Percentiles rank a stretch among this genome's conserved stretches.
These are phyloP conservation scores for Tamandua tetradactyla DNA, from an alignment of 2,797 vertebrate genomes.

Conservation along the genomic window DNA sequence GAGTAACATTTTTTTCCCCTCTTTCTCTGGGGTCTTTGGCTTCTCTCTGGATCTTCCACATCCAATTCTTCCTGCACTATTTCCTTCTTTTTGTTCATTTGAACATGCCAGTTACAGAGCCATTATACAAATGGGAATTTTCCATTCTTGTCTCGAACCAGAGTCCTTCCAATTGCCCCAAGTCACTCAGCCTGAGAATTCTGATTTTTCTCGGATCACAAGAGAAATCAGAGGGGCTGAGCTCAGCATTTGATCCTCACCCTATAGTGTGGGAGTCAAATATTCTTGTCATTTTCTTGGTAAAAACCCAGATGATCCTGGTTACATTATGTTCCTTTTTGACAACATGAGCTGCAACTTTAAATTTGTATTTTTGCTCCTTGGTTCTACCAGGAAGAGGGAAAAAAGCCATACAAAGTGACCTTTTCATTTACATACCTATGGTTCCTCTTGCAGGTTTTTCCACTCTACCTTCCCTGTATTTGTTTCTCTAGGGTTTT, in stretches of 20 bases:
- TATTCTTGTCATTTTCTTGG: slow-evolving; percentile 15
- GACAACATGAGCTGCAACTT: not conserved
- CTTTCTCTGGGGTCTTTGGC: not conserved
- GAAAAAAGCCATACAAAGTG: slow-evolving; percentile 72
- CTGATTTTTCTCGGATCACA: not conserved
- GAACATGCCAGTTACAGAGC: not conserved
- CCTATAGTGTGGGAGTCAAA: not conserved
- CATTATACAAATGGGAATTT: not conserved
- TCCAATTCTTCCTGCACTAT: not conserved
- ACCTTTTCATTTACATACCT: slow-evolving; percentile 75
- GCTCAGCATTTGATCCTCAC: not conserved
- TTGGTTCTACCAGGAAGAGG: slow-evolving; percentile 63
- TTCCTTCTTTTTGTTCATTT: not conserved
- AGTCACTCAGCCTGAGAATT: not conserved
- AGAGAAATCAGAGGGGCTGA: not conserved
- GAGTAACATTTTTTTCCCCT: not conserved
- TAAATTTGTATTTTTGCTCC: slow-evolving; percentile 16
- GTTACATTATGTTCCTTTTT: slow-evolving; percentile 55
- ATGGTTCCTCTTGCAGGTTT: slow-evolving; percentile 63
- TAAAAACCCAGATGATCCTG: slow-evolving; percentile 28
- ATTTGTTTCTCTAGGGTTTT: slow-evolving; percentile 59
- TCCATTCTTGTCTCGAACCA: not conserved
- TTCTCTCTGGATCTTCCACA: not conserved
- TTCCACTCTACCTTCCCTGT: slow-evolving; percentile 54
- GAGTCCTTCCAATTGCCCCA: not conserved